These are phyloP conservation scores for Oryctes rhinoceros DNA, from an alignment of 1,140 invertebrate genomes.

Conservation along the genomic window DNA sequence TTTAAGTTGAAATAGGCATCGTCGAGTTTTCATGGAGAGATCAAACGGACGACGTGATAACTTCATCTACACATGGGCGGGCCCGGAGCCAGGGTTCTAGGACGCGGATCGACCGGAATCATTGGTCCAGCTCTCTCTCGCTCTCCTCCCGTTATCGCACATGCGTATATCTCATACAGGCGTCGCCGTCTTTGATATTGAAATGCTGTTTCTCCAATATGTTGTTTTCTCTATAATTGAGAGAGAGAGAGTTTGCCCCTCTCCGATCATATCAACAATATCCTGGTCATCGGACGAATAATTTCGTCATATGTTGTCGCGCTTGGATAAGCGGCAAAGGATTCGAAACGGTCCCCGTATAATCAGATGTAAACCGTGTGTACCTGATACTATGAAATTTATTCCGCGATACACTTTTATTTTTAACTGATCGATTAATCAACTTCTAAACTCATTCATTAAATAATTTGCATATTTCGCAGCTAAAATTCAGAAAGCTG, in stretches of 20 bases:
- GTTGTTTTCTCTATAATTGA: slow-evolving; percentile 52
- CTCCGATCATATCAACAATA: slow-evolving; percentile 42
- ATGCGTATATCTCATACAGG: slow-evolving; percentile 49
- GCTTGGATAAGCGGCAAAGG: slow-evolving; percentile 19
- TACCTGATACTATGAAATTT: not conserved
- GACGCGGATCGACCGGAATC: slow-evolving; percentile 54
- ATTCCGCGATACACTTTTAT: too few relatives aligned
- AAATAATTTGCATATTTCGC: too few relatives aligned
- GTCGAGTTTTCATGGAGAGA: slow-evolving; percentile 49
- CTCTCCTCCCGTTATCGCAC: slow-evolving; percentile 47
- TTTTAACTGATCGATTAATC: not conserved
- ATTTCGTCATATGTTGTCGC: slow-evolving; percentile 22
- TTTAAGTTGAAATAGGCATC: slow-evolving; percentile 49
- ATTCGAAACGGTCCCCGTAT: not conserved
- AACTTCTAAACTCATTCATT: not conserved
- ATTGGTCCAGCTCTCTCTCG: slow-evolving; percentile 53
- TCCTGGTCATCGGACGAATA: slow-evolving; percentile 8
- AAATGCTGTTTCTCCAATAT: slow-evolving; percentile 53
- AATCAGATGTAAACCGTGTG: not conserved
- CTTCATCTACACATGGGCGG: slow-evolving; percentile 58
- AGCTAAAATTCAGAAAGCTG: too few relatives aligned
- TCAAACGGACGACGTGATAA: slow-evolving; percentile 54
- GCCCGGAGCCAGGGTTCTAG: slow-evolving; percentile 49
- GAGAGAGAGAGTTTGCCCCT: slow-evolving; percentile 47
- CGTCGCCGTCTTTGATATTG: slow-evolving; percentile 56